These are phyloP conservation scores for Hermetia illucens DNA, from an alignment of 1,140 invertebrate species.

Conservation along the genomic window DNA sequence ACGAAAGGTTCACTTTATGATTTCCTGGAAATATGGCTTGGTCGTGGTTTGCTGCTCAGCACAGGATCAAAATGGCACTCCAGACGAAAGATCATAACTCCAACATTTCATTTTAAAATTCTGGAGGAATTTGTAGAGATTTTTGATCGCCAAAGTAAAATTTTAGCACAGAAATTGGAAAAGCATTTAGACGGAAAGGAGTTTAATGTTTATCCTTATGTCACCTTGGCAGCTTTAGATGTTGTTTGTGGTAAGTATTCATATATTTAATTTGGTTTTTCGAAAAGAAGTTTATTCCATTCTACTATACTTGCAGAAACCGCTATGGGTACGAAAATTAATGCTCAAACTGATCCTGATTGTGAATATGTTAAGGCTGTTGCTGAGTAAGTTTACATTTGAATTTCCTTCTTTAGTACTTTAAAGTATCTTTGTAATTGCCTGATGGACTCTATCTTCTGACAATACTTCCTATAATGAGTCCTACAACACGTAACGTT, in stretches of 20 bases:
- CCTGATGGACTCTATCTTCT: too few species aligned
- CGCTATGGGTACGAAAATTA: conserved; percentile 64
- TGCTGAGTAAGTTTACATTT: conserved; percentile 37
- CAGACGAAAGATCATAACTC: conserved; percentile 58
- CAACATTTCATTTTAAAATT: conserved; percentile 64
- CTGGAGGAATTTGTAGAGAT: conserved; percentile 49
- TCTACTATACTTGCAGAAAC: conserved; percentile 46
- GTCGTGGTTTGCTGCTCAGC: not conserved
- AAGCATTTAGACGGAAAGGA: too few species aligned
- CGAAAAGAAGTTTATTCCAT: too few species aligned
- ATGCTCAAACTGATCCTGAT: conserved; percentile 51
- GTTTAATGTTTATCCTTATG: conserved; percentile 42
- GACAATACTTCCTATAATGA: too few species aligned
- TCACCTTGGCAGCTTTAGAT: too few species aligned
- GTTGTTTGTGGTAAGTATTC: too few species aligned
- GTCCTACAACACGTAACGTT: too few species aligned
- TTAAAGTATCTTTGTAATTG: too few species aligned
- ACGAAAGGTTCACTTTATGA: not conserved
- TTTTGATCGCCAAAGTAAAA: conserved; percentile 30
- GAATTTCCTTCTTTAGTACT: too few species aligned
- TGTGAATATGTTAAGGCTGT: conserved; percentile 59
- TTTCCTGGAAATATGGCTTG: not conserved
- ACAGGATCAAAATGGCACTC: too few species aligned
- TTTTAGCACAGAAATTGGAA: conserved; percentile 45
- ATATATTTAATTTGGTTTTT: not conserved